Base-by-base conservation (phyloP, 2,113 vertebrate genomes). In the Varanus salvator region DNA sequence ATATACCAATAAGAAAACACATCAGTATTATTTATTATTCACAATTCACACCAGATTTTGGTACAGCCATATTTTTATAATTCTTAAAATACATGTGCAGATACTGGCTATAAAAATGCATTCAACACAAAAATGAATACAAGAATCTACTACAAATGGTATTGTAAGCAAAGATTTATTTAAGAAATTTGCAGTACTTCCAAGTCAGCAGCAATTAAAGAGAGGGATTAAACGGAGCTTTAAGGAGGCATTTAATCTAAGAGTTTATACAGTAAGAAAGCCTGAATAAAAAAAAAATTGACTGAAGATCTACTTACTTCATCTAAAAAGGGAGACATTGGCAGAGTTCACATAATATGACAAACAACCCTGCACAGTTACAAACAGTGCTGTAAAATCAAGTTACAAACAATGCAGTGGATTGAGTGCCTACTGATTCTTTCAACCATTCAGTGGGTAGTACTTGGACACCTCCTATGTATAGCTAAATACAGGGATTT, bases 191-290 rank as follows among this genome's bases (percentile, higher is more conserved):
- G 48, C 27, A 6, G 21, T 74, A 19, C 69, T 74, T 75, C 48
- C 25, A 8, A 80, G 27, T 8, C 48, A 57, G 69, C 2, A 86
- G 69, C 31, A 11, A 57, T 85, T 72, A 86, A 1, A 34, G 29
- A 54, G 19, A 54, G 52, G 57, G 84, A 57, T 57, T 74, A 68
- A 57, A 50, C 3, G 19, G 27, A 78, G 57, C 25, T 68, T 87
- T 87, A 68, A 87, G 17, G 29, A 31, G 19, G 29, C 38, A 66
- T 87, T 68, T 80, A 80, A 80, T 87, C 75, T 80, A 78, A 66
- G 57, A 66, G 60, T 68, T 87, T 87, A 80, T 27, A 78, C 8
- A 86, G n/a, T 75, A 86, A 48, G 48, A 21, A 77, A 87, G 14
- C 17, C 9, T n/a, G 57, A 52, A 78, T 78, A 11, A 78, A 85